phyloP scores from a whole-genome alignment of 2,113 vertebrate species.

The Ctenomys sociabilis region DNA sequence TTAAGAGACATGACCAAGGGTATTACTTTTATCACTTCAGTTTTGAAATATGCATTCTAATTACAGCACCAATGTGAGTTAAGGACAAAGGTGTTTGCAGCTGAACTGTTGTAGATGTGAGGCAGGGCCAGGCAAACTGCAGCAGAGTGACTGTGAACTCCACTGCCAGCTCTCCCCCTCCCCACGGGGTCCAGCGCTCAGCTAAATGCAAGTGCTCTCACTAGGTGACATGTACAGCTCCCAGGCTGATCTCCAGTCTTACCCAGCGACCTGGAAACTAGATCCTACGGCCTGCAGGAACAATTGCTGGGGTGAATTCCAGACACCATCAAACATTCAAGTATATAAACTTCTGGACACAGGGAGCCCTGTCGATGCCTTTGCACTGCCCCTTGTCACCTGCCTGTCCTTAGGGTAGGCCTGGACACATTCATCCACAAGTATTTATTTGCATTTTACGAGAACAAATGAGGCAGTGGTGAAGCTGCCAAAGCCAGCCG shows the following conservation, averaged over 20 bases:
- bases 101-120: neutral
- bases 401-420: neutral
- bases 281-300: constrained; percentile 25
- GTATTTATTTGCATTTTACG: neutral
- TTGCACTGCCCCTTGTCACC: neutral
- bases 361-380: neutral
- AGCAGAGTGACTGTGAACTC: neutral
- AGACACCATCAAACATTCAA: constrained; percentile 27
- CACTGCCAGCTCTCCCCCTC: neutral
- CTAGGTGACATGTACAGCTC: constrained; percentile 12
- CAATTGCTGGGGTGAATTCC: constrained; percentile 24
- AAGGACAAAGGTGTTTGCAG: constrained; percentile 38
- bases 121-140: neutral
- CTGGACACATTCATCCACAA: neutral
- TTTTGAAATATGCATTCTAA: neutral
- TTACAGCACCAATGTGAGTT: neutral
- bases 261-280: neutral
- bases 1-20: neutral
- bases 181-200: neutral
- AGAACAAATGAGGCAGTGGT: neutral
- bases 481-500: neutral
- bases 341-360: neutral
- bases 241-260: neutral
- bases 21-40: constrained; percentile 26
- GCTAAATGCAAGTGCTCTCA: constrained; percentile 31